These are phyloP conservation scores for Dipodomys merriami DNA, from an alignment of 2,113 vertebrate species.

Conservation along the genomic window DNA sequence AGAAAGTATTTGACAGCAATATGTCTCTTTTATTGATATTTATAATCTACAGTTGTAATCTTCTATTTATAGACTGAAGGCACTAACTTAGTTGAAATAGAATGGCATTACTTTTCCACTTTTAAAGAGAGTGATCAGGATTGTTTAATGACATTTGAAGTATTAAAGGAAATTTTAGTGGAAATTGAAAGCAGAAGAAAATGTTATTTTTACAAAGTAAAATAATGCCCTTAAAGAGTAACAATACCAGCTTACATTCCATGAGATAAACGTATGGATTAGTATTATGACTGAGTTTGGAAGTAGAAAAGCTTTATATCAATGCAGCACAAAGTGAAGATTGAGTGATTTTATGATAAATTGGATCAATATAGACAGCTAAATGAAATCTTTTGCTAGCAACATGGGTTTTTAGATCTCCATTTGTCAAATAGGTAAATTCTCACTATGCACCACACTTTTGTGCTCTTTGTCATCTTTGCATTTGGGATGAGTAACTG, in stretches of 20 bases:
- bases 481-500: conserved; percentile 13
- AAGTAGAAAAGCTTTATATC: conserved; percentile 6
- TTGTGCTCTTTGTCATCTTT: conserved; percentile 25
- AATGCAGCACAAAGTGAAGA: not conserved
- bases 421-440: conserved; percentile 17
- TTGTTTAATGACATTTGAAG: conserved; percentile 53
- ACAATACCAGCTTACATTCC: not conserved
- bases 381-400: conserved; percentile 29
- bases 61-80: conserved; percentile 68
- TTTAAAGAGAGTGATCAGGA: conserved; percentile 22
- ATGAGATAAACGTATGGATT: conserved; percentile 28
- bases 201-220: conserved; percentile 41
- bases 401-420: conserved; percentile 9
- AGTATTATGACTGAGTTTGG: conserved; percentile 27
- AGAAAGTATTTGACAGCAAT: conserved; percentile 79
- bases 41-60: conserved; percentile 78
- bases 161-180: conserved; percentile 48
- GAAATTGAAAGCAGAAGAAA: conserved; percentile 61
- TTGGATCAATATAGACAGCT: not conserved
- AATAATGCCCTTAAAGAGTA: not conserved
- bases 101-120: conserved; percentile 51
- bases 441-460: not conserved
- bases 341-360: conserved; percentile 47
- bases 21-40: conserved; percentile 80
- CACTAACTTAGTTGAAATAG: conserved; percentile 66